Evolutionary conservation across 2,113 vertebrate species (phyloP).

Genomic region (Corynorhinus townsendii): DNA sequence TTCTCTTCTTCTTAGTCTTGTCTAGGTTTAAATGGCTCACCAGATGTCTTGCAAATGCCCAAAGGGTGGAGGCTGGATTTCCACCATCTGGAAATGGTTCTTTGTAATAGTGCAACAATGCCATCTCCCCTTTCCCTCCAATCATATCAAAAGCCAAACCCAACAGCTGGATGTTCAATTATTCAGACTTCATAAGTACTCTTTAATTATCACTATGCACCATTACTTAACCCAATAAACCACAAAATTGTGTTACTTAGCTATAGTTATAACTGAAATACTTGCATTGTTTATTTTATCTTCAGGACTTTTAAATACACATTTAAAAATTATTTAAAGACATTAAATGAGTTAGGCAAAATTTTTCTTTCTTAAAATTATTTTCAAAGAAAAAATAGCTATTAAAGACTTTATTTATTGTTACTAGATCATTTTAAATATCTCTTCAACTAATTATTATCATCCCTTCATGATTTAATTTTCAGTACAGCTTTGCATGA

Average conservation of each 20-base stretch:
- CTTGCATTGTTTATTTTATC: background rate
- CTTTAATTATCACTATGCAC: conserved; percentile 36
- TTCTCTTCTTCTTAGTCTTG: background rate
- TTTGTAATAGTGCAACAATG: background rate
- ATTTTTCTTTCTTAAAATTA: background rate
- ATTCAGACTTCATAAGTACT: conserved; percentile 48
- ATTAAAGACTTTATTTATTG: background rate
- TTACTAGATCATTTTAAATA: background rate
- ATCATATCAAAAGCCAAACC: conserved; percentile 35
- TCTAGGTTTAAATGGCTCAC: background rate
- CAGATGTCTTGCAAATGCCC: conserved; percentile 49
- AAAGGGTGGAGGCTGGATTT: background rate
- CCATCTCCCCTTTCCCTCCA: background rate
- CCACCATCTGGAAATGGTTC: conserved; percentile 42
- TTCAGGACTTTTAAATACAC: background rate
- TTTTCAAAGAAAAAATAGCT: background rate
- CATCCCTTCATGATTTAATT: background rate
- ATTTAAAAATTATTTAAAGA: background rate
- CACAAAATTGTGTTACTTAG: background rate
- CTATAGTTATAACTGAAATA: background rate
- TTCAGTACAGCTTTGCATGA: background rate
- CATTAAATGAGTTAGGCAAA: background rate
- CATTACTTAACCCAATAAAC: conserved; percentile 31
- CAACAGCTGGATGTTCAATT: conserved; percentile 60
- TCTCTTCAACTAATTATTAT: background rate